Conservation (phyloP, 2,888 invertebrate species). For the Arge pagana region DNA sequence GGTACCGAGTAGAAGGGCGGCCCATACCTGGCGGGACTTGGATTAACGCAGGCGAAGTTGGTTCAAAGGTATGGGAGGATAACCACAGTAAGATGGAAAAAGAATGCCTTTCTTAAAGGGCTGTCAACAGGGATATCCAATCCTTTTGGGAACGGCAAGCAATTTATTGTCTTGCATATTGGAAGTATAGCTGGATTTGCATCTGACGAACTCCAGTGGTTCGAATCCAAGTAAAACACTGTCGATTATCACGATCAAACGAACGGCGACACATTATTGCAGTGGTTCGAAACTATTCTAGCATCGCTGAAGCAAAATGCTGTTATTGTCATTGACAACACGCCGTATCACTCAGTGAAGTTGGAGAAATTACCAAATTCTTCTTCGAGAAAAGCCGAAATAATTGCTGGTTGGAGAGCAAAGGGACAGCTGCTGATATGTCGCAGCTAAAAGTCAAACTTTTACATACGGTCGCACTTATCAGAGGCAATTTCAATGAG, state of each 20-base stretch:
- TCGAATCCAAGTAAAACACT: constrained; percentile 29
- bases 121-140: neutral
- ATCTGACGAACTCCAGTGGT: constrained; percentile 27
- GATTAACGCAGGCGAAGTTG: constrained; percentile 18
- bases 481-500: neutral
- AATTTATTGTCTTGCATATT: constrained; percentile 28
- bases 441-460: neutral
- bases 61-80: neutral
- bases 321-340: too few species aligned
- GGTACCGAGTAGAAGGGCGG: neutral
- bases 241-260: too few species aligned
- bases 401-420: constrained; percentile 3
- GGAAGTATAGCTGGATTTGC: constrained; percentile 31
- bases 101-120: neutral
- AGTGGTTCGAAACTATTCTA: too few species aligned
- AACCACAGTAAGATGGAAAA: neutral
- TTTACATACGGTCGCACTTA: neutral
- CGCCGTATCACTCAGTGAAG: neutral
- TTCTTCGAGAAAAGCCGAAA: neutral
- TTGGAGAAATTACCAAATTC: neutral
- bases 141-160: constrained; percentile 29
- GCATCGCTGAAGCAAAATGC: too few species aligned
- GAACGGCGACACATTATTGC: too few species aligned
- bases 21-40: constrained; percentile 17
- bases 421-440: neutral